phyloP scores from a whole-genome alignment of 92 coral and sea anemone genomes.

The Porites divaricata region DNA sequence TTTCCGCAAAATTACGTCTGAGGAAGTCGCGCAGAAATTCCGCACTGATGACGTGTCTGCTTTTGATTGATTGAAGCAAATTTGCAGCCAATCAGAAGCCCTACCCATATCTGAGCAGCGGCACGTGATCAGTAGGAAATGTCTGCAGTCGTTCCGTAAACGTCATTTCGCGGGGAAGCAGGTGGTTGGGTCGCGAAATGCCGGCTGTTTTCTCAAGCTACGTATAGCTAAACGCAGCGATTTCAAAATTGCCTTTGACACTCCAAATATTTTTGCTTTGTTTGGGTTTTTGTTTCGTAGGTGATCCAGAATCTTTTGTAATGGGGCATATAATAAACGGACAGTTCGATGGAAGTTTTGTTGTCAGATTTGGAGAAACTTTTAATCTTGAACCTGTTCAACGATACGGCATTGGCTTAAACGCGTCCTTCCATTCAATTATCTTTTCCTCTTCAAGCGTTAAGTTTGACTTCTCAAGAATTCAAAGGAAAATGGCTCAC shows the following conservation, averaged over 20 bases:
- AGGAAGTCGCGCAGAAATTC: no score
- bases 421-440: conserved; percentile 67
- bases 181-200: no score
- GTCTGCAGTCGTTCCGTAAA: no score
- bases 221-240: no score
- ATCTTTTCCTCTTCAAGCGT: conserved; percentile 61
- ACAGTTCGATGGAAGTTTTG: conserved; percentile 78
- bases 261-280: neutral
- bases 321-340: conserved; percentile 77
- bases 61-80: no score
- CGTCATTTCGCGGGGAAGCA: no score
- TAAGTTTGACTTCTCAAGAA: conserved; percentile 37
- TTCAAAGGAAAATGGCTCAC: conserved; percentile 26
- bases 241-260: neutral
- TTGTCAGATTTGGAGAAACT: conserved; percentile 43
- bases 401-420: conserved; percentile 42
- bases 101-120: no score
- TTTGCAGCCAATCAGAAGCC: no score
- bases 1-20: no score
- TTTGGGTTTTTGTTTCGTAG: conserved; percentile 34
- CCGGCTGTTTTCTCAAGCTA: no score
- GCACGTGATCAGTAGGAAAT: no score
- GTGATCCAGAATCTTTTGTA: conserved; percentile 65
- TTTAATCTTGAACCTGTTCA: conserved; percentile 74
- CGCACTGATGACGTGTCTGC: no score